Base-by-base conservation (phyloP, 2,888 invertebrate genomes). In the Sinohyriopsis cumingii region DNA sequence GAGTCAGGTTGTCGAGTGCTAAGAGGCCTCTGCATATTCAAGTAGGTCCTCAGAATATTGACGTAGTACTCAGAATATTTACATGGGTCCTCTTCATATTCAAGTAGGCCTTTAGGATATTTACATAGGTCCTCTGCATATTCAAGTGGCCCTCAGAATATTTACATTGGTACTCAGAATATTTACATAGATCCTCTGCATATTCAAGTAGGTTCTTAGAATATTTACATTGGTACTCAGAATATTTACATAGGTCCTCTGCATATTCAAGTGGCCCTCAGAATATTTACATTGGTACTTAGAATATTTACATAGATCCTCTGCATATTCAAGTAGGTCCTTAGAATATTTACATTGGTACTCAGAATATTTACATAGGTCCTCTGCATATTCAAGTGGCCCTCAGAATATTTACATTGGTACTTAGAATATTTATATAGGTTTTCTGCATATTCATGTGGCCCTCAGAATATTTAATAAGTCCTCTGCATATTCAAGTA, bases 1-100 rank as follows among this genome's bases (percentile, higher is more conserved):
- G 78, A 72, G 57, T 75, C 80, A 9, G 84, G 80, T 20, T 83
- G 84, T 33, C 72, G 79, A 59, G 84, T 83, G 33, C 33, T 86
- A 20, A 72, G 85, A 54, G 85, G 84, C 54, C 76, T 86, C 1
- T 81, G 83, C 69, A 85, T 86, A 24, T 86, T 86, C 68, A 73
- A 82, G 86, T 86, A 73, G 76, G 83, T 67, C 7, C 18, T 55
- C 24, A 24, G 2, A 22, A 59, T 19, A 59, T 59, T 59, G 12
- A 9, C 59, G 7, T 33, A 7, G 33, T 28, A 3, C n/a, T 33
- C 9, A 9, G 33, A 33, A 33, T 33, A 22, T n/a, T 57, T 57
- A 24, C 57, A n/a, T 3, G 18, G 1, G 22, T 22, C 5, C 24
- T 15, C 7, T 33, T 6, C 33, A 33, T 33, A 33, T 33, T 33